Conservation (phyloP, 2,113 vertebrate genomes). For the Crotalus viridis region DNA sequence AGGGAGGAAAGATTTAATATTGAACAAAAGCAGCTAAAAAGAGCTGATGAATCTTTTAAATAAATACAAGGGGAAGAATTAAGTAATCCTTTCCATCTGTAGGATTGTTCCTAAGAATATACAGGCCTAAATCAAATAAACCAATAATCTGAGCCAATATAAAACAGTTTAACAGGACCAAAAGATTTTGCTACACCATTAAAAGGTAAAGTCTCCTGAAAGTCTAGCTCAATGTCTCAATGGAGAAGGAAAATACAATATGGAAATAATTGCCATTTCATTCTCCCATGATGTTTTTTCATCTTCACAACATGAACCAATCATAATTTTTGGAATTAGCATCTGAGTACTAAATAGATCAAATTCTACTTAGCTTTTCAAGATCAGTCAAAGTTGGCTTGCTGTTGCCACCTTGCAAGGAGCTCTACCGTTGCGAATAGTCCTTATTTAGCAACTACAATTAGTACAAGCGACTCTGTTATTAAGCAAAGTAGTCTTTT, state of each 20-base stretch:
- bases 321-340: background rate
- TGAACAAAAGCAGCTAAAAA: background rate
- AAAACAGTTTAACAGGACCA: background rate
- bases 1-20: background rate
- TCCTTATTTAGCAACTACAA: background rate
- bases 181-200: background rate
- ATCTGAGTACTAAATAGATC: background rate
- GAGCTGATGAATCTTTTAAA: background rate
- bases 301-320: background rate
- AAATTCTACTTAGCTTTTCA: background rate
- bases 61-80: background rate
- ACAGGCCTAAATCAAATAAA: background rate
- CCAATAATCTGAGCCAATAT: background rate
- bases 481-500: background rate
- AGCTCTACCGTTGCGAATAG: background rate
- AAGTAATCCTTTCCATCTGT: background rate
- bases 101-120: background rate
- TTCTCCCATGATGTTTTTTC: background rate
- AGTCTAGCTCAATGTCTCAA: background rate
- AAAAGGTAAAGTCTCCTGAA: background rate
- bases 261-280: background rate
- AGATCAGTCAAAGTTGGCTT: background rate
- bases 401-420: background rate
- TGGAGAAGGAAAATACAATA: background rate
- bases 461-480: background rate